Evolutionary conservation across 2,797 vertebrate species (phyloP).

Genomic region (Sebastes kiyomatsui): DNA sequence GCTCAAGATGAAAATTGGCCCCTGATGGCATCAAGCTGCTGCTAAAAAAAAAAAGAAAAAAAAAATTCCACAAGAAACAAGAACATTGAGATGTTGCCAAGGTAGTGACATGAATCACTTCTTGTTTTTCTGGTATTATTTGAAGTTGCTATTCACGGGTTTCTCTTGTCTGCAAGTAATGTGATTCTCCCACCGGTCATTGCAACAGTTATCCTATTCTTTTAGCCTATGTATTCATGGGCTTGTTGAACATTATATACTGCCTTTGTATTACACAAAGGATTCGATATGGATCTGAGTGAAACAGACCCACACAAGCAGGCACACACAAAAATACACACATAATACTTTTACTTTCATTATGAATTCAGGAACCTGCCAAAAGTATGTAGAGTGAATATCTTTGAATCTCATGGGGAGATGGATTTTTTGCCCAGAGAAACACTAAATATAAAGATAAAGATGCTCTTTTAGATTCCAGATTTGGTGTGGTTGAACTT

Average conservation of each 20-base stretch:
- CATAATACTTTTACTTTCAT: not conserved
- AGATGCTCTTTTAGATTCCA: slow-evolving; percentile 57
- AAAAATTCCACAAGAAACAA: not conserved
- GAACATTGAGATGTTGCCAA: slow-evolving; percentile 47
- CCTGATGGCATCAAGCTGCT: slow-evolving; percentile 24
- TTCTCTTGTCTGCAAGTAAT: slow-evolving; percentile 46
- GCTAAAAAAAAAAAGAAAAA: not conserved
- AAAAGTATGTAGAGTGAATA: not conserved
- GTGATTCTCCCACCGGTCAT: slow-evolving; percentile 41
- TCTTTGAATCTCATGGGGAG: not conserved
- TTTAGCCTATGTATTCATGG: slow-evolving; percentile 5
- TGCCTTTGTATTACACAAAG: slow-evolving; percentile 24
- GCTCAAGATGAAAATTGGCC: slow-evolving; percentile 41
- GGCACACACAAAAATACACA: not conserved
- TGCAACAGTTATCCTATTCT: slow-evolving; percentile 25
- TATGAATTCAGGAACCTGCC: not conserved
- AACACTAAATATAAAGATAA: slow-evolving; percentile 37
- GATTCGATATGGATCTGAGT: slow-evolving; percentile 9
- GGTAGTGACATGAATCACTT: slow-evolving; percentile 21
- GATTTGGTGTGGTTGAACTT: slow-evolving; percentile 73
- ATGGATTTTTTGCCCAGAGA: not conserved
- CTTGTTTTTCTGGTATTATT: slow-evolving; percentile 40
- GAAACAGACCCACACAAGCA: slow-evolving; percentile 5
- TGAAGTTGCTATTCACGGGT: slow-evolving; percentile 33
- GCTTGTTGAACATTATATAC: slow-evolving; percentile 29